phyloP scores from a whole-genome alignment of 2,113 vertebrate genomes.

The Falco punctatus region DNA sequence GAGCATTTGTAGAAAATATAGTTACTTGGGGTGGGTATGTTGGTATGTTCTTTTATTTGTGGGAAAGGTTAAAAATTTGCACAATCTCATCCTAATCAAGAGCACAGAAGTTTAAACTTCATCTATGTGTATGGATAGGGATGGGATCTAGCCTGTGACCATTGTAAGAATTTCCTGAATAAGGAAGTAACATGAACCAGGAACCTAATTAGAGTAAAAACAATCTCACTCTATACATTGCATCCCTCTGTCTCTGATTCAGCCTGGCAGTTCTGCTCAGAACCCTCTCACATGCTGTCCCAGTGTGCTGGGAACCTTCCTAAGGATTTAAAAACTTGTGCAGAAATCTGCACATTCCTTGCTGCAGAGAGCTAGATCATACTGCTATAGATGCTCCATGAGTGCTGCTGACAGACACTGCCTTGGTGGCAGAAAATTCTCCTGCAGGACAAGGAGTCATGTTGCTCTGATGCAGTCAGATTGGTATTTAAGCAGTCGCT shows the following conservation, averaged over 20 bases:
- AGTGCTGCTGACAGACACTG: not conserved
- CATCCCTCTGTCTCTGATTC: not conserved
- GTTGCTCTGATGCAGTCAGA: not conserved
- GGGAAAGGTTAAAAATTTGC: not conserved
- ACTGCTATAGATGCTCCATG: not conserved
- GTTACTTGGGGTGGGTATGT: not conserved
- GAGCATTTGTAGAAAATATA: not conserved
- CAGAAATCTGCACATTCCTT: not conserved
- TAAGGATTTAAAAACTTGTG: not conserved
- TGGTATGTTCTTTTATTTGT: not conserved
- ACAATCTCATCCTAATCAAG: not conserved
- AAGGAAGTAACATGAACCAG: not conserved
- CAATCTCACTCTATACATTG: fast-evolving
- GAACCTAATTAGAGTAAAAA: not conserved
- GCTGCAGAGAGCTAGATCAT: not conserved
- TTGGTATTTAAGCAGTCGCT: not conserved
- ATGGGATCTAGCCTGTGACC: not conserved
- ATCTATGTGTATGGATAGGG: not conserved
- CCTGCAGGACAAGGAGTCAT: not conserved
- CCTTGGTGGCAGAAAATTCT: not conserved
- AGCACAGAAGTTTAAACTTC: not conserved
- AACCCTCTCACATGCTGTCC: not conserved
- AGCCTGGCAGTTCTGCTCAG: not conserved
- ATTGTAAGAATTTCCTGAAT: not conserved
- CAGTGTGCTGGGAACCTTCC: not conserved